Percentiles rank a stretch among this genome's conserved stretches.
Evolutionary conservation across 2,113 vertebrate species (phyloP).

Genomic region (Pelvicachromis taeniatus): DNA sequence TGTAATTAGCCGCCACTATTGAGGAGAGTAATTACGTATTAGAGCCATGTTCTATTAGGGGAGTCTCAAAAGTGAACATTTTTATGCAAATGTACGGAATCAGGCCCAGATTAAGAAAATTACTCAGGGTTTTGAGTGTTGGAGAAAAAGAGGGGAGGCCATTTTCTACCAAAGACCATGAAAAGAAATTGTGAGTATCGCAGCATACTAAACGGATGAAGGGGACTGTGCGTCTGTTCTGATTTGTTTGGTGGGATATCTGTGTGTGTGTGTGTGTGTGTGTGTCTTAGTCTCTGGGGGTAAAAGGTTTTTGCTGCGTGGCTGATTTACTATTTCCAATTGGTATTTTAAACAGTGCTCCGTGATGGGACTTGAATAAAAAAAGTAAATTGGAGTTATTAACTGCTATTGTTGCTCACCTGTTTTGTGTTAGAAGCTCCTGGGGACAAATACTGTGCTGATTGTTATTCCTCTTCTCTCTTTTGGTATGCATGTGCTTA

Average conservation of each 20-base stretch:
- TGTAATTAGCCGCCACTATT: slow-evolving; percentile 68
- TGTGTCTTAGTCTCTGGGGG: slow-evolving; percentile 50
- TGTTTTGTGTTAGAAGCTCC: slow-evolving; percentile 59
- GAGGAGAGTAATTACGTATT: slow-evolving; percentile 66
- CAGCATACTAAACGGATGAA: slow-evolving; percentile 41
- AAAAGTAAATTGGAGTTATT: slow-evolving; percentile 66
- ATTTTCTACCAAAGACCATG: slow-evolving; percentile 46
- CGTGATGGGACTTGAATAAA: slow-evolving; percentile 54
- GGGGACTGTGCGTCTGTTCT: slow-evolving; percentile 12
- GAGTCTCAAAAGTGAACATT: slow-evolving; percentile 61
- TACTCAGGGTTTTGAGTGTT: slow-evolving; percentile 37
- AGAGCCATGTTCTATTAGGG: slow-evolving; percentile 45
- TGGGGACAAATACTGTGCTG: slow-evolving; percentile 51
- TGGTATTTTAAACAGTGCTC: slow-evolving; percentile 60
- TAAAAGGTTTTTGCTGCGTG: slow-evolving; percentile 40
- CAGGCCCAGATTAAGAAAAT: slow-evolving; percentile 48
- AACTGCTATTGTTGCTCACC: slow-evolving; percentile 65
- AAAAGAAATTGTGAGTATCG: slow-evolving; percentile 25
- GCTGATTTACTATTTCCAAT: slow-evolving; percentile 63
- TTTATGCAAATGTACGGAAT: slow-evolving; percentile 63
- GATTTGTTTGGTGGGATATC: slow-evolving; percentile 44
- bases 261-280: slow-evolving; percentile 30
- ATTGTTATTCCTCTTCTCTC: slow-evolving; percentile 46
- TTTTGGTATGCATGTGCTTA: slow-evolving; percentile 21
- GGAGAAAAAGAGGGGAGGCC: slow-evolving; percentile 26